Evolutionary conservation across 2,113 vertebrate genomes (phyloP), one percentile per base, ranked within the genome.

Genomic region (Hypomesus transpacificus): DNA sequence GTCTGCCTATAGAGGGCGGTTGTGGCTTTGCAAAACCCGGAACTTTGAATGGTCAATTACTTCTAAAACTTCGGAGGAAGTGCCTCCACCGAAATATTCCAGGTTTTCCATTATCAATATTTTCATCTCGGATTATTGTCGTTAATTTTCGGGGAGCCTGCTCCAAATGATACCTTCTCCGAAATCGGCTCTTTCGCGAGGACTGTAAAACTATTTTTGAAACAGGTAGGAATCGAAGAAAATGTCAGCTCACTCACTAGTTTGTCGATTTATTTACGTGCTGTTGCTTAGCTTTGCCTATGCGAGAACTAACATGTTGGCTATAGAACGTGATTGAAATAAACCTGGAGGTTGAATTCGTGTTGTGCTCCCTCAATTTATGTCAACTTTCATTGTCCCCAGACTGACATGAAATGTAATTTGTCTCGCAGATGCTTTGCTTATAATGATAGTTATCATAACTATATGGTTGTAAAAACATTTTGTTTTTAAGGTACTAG

Each of bases 11-110:
- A 90, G 89, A 82, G 85, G 91, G 89, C 90, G 61, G 71, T 75
- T 80, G 72, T 26, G 75, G 73, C 79, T 85, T 71, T 22, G 60
- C 68, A 72, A 69, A 85, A 92, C 92, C 91, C 91, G 92, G 92
- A 93, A 92, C 87, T 89, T 76, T 69, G 83, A 75, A 71, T 72
- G 61, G 64, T 77, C 56, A 67, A 51, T 70, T 39, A 77, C 50
- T 74, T 69, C 66, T 81, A 75, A 26, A 69, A 88, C 83, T 70
- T 71, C 20, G n/a, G 34, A 75, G 68, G 54, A 70, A 66, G 77
- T 39, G 28, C 8, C 2, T 59, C 0, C 0, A 5, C 1, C 13
- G 51, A 54, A 20, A 17, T 31, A 20, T 14, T 13, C 54, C 18
- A 26, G 67, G 53, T 46, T 73, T 65, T 31, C n/a, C 63, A 50